Conservation (phyloP, 2,888 invertebrate genomes). For the Carpatolechia fugitivella region DNA sequence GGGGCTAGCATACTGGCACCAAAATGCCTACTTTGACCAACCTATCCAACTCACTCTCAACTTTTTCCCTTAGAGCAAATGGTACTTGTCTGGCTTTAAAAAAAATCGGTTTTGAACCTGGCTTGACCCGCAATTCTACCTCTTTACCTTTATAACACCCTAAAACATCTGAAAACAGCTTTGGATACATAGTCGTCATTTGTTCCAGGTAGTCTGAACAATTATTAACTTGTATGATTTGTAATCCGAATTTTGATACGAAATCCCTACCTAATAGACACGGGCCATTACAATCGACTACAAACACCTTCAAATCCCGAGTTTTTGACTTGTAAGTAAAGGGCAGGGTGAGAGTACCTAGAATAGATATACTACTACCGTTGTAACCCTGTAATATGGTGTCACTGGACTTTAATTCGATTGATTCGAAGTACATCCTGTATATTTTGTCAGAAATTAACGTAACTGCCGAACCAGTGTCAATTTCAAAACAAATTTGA, state of each 20-base stretch:
- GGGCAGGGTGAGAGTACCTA: slow-evolving; percentile 9
- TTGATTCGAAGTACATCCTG: neutral
- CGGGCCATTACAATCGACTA: neutral
- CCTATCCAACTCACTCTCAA: neutral
- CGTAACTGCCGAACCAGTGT: neutral
- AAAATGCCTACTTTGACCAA: neutral
- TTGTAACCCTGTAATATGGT: too few species aligned
- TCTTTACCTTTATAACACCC: neutral
- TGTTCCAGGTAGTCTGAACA: neutral
- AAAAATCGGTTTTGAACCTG: neutral
- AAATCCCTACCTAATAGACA: neutral
- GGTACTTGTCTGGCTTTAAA: neutral
- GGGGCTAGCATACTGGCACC: neutral
- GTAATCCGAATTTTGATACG: neutral
- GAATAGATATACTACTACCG: slow-evolving; percentile 2
- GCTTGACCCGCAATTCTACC: neutral
- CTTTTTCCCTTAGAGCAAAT: too few species aligned
- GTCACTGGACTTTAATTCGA: neutral
- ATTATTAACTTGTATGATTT: neutral
- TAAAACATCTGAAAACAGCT: neutral
- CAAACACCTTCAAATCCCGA: neutral
- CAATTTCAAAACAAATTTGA: neutral
- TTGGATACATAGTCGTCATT: neutral
- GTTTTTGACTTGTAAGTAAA: neutral
- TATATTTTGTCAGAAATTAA: slow-evolving; percentile 8